Evolutionary conservation across 2,888 invertebrate species (phyloP), one percentile per base, ranked within the genome.

Genomic region (Timema podura): DNA sequence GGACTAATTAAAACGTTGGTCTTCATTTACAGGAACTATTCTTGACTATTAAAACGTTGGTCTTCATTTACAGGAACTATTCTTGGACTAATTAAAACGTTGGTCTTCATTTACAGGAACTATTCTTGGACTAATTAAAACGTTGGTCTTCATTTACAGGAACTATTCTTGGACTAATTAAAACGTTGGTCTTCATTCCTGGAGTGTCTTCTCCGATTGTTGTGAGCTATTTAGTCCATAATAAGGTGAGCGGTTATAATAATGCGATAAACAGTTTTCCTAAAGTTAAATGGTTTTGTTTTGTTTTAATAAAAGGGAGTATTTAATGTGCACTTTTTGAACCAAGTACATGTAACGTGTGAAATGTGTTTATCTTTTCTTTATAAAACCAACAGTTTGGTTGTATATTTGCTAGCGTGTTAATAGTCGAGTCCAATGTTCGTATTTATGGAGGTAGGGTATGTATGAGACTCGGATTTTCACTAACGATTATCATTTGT

Each of bases 121-220:
- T 1, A 48, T 66, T 8, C 49, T 66, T 16, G 66, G 66, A 6
- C 30, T 66, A 13, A 48, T 66, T 16, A 66, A 66, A 66, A 66
- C 66, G 6, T n/a, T 66, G 10, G 45, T 51, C 8, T 13, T 66
- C 5, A 46, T 66, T 66, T 65, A 44, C 66, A 66, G 66, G 66
- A 8, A 66, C 66, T 1, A 48, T 66, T 8, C 49, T 66, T 16
- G 66, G 66, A 6, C 30, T 66, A 13, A 48, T 66, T 16, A 66
- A 66, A 66, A 66, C 66, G 6, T n/a, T 66, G 10, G 45, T 51
- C 8, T 13, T 66, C 5, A 46, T 66, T 66, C 66, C 66, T 66
- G 66, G 66, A 16, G 66, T 66, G 16, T 13, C 51, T 10, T 66
- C 66, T 66, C 66, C 66, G 51, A 66, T 13, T 49, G n/a, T 47